Percentiles rank a stretch among this genome's conserved stretches.
Evolutionary conservation across 2,888 invertebrate genomes (phyloP).

Genomic region (Callimorpha dominula): DNA sequence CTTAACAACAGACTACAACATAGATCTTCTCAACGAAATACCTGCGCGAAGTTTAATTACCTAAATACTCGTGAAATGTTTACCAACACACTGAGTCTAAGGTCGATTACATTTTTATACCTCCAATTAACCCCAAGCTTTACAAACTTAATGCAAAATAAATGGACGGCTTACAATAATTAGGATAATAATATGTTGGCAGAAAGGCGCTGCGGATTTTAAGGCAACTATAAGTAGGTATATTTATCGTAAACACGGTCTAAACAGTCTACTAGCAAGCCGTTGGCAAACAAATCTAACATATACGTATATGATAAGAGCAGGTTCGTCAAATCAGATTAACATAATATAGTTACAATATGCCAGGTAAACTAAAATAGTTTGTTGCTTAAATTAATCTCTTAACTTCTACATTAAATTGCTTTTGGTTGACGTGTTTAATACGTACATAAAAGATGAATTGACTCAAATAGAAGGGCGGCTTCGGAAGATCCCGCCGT

Average conservation of each 20-base stretch:
- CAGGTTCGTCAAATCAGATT: conserved; percentile 36
- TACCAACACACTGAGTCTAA: conserved; percentile 67
- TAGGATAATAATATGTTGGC: conserved; percentile 46
- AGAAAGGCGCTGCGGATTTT: conserved; percentile 39
- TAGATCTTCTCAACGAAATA: conserved; percentile 81
- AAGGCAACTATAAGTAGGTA: conserved; percentile 24
- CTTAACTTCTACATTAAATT: conserved; percentile 73
- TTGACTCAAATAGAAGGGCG: conserved; percentile 75
- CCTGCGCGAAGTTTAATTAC: conserved; percentile 69
- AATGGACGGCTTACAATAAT: conserved; percentile 81
- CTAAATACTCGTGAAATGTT: conserved; percentile 63
- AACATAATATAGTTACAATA: conserved; percentile 18
- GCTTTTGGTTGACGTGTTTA: conserved; percentile 72
- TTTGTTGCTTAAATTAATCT: conserved; percentile 66
- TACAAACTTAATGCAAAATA: conserved; percentile 69
- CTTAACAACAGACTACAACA: conserved; percentile 87
- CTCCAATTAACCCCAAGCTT: conserved; percentile 55
- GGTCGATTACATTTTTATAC: conserved; percentile 52
- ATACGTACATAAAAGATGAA: conserved; percentile 71
- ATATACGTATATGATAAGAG: conserved; percentile 37
- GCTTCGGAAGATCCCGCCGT: conserved; percentile 32
- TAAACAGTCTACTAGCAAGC: conserved; percentile 57
- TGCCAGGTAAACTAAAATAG: conserved; percentile 43
- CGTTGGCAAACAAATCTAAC: conserved; percentile 65
- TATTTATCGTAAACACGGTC: conserved; percentile 29